A percentile compares a stretch with the other conserved stretches of the same genome.
Evolutionary conservation across 2,888 invertebrate genomes (phyloP).

Genomic region (Exocentrus adspersus): DNA sequence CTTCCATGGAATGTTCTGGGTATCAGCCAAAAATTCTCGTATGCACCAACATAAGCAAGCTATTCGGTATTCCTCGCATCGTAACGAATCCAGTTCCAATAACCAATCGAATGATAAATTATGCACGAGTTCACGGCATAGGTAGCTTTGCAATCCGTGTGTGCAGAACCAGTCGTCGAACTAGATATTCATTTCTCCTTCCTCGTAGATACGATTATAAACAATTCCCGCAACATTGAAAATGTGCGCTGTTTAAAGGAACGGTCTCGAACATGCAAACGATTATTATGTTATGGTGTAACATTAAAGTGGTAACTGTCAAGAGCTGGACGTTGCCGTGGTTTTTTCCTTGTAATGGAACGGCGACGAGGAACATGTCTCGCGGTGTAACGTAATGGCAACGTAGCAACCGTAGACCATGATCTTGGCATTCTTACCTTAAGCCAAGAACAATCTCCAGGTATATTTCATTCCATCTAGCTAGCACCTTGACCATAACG

Average conservation of each 20-base stretch:
- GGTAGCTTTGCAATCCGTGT: not conserved
- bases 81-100: too few relatives aligned
- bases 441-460: constrained; percentile 42
- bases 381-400: constrained; percentile 48
- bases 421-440: constrained; percentile 60
- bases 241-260: constrained; percentile 40
- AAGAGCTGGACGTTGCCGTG: constrained; percentile 39
- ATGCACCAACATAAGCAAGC: too few relatives aligned
- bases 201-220: not conserved
- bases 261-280: constrained; percentile 49
- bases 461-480: constrained; percentile 39
- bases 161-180: not conserved
- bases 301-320: constrained; percentile 39
- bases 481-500: constrained; percentile 31
- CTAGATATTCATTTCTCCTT: not conserved
- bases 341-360: constrained; percentile 12
- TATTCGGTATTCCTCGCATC: too few relatives aligned
- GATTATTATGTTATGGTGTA: constrained; percentile 56
- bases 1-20: too few relatives aligned
- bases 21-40: too few relatives aligned
- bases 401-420: constrained; percentile 53
- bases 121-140: too few relatives aligned
- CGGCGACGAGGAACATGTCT: constrained; percentile 24
- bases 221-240: constrained; percentile 24
- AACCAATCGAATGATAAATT: too few relatives aligned